Evolutionary conservation across 1,140 invertebrate species (phyloP).

Genomic region (Tetramorium alpestre): DNA sequence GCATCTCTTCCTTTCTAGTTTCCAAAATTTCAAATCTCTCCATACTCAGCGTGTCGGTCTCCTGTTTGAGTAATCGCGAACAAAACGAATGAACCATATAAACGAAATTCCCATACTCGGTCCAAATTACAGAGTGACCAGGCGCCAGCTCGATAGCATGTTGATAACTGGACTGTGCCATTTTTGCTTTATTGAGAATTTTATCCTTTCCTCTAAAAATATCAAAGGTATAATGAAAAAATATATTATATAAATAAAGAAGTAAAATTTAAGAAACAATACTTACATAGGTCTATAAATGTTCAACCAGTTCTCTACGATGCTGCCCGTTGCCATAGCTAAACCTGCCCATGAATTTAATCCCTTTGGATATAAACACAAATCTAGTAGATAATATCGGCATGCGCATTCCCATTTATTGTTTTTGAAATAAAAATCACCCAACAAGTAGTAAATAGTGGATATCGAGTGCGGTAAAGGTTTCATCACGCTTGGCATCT

Average conservation of each 20-base stretch:
- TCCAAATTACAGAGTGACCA: constrained; percentile 91
- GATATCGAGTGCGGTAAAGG: constrained; percentile 86
- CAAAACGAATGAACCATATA: constrained; percentile 96
- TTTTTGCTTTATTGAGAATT: constrained; percentile 90
- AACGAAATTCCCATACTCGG: constrained; percentile 95
- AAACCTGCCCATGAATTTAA: constrained; percentile 97
- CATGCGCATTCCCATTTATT: constrained; percentile 92
- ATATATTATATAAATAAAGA: constrained; percentile 32
- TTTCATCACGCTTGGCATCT: constrained; percentile 85
- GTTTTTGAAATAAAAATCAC: constrained; percentile 97
- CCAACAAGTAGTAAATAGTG: constrained; percentile 95
- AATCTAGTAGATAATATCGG: constrained; percentile 93
- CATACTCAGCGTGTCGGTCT: constrained; percentile 91
- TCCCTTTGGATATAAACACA: constrained; percentile 91
- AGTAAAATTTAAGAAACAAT: constrained; percentile 33
- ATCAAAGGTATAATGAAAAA: constrained; percentile 9
- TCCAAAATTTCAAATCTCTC: constrained; percentile 92
- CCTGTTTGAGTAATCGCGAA: constrained; percentile 93
- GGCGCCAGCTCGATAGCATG: constrained; percentile 91
- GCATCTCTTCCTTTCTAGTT: constrained; percentile 91
- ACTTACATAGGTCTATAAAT: constrained; percentile 88
- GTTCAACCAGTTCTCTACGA: constrained; percentile 93
- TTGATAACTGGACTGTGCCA: constrained; percentile 92
- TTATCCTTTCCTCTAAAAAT: constrained; percentile 88
- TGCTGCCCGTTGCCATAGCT: constrained; percentile 92